A percentile compares a stretch with the other conserved stretches of the same genome.
phyloP scores from a whole-genome alignment of 2,888 invertebrate genomes.

The Rhagonycha fulva region DNA sequence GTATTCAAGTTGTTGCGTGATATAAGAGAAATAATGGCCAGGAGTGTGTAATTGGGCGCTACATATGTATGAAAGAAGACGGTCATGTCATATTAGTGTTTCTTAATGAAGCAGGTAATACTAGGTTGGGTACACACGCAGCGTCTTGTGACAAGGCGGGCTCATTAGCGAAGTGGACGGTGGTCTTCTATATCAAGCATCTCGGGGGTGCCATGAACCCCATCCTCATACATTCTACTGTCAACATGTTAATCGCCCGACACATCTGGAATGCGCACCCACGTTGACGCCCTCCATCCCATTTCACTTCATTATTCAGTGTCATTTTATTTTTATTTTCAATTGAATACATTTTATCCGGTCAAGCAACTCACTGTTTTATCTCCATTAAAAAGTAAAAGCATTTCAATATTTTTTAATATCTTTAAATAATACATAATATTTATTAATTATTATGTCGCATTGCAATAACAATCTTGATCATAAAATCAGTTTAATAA shows the following conservation, averaged over 20 bases:
- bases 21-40: slow-evolving; percentile 48
- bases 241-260: slow-evolving; percentile 45
- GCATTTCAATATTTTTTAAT: background rate
- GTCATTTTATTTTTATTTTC: slow-evolving; percentile 41
- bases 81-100: slow-evolving; percentile 55
- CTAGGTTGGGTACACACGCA: slow-evolving; percentile 44
- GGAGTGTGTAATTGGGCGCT: slow-evolving; percentile 51
- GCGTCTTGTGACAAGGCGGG: slow-evolving; percentile 40
- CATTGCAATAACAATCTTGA: background rate
- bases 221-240: slow-evolving; percentile 43
- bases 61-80: slow-evolving; percentile 52
- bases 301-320: slow-evolving; percentile 47
- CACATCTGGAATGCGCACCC: slow-evolving; percentile 51
- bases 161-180: slow-evolving; percentile 40
- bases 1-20: slow-evolving; percentile 43
- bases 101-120: slow-evolving; percentile 54
- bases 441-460: slow-evolving; percentile 1
- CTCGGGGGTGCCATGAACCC: slow-evolving; percentile 36
- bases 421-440: slow-evolving; percentile 6
- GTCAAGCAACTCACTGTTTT: slow-evolving; percentile 11
- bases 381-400: slow-evolving; percentile 4
- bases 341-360: slow-evolving; percentile 21
- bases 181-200: slow-evolving; percentile 35
- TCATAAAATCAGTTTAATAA: background rate
- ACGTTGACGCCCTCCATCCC: slow-evolving; percentile 45